Evolutionary conservation across 2,888 invertebrate species (phyloP).

Genomic region (Aricia artaxerxes): DNA sequence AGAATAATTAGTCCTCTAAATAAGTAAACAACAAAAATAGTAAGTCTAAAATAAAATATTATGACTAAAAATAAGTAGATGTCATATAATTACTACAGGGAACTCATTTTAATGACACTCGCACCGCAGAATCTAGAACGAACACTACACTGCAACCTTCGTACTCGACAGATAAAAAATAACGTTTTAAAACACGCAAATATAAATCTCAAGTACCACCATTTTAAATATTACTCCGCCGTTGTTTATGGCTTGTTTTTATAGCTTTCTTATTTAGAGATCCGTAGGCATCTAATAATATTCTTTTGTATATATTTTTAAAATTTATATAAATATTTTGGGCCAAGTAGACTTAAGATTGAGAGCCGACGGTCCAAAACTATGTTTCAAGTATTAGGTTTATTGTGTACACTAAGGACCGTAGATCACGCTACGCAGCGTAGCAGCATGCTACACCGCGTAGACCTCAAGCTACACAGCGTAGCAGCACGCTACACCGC

Average conservation of each 20-base stretch:
- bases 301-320: neutral
- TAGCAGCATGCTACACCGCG: too few relatives aligned
- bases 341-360: neutral
- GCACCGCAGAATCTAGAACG: conserved; percentile 6
- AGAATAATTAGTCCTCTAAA: too few relatives aligned
- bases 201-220: conserved; percentile 13
- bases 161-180: conserved; percentile 26
- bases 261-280: conserved; percentile 18
- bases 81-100: neutral
- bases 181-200: conserved; percentile 26
- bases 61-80: neutral
- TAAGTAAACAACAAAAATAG: neutral
- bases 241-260: conserved; percentile 21
- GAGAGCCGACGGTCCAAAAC: too few relatives aligned
- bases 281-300: neutral
- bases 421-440: neutral
- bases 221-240: conserved; percentile 26
- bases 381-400: neutral
- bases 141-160: conserved; percentile 6
- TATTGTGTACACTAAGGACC: neutral
- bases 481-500: too few relatives aligned
- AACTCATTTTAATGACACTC: conserved; percentile 6
- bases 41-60: neutral
- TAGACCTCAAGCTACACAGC: too few relatives aligned
- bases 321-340: neutral